Percentiles rank a stretch among this genome's conserved stretches.
phyloP scores from a whole-genome alignment of 92 coral and sea anemone species.

The Porites rus region DNA sequence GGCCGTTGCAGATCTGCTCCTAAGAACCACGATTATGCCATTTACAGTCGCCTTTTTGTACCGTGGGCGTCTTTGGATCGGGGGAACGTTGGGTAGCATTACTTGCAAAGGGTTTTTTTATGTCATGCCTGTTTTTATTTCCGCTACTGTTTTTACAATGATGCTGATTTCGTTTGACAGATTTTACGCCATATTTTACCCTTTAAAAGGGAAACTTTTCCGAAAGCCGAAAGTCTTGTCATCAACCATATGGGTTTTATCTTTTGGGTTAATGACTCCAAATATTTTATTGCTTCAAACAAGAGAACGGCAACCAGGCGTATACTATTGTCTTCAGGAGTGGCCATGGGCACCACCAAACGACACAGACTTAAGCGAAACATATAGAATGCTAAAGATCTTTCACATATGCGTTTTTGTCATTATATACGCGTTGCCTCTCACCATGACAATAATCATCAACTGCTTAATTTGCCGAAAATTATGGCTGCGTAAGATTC shows the following conservation, averaged over 20 bases:
- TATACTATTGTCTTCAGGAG: not conserved
- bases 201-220: conserved; percentile 38
- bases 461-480: conserved; percentile 49
- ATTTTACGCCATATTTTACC: conserved; percentile 57
- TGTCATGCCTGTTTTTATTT: conserved; percentile 47
- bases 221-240: conserved; percentile 50
- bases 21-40: conserved; percentile 50
- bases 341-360: conserved; percentile 52
- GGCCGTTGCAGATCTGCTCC: conserved; percentile 66
- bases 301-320: not conserved
- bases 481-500: conserved; percentile 59
- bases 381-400: conserved; percentile 13
- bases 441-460: not conserved
- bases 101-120: conserved; percentile 47
- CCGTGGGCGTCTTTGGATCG: conserved; percentile 17
- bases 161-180: conserved; percentile 51
- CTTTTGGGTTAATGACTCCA: conserved; percentile 41
- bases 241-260: conserved; percentile 42
- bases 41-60: conserved; percentile 32
- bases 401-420: conserved; percentile 42
- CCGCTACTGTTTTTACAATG: conserved; percentile 63
- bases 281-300: not conserved
- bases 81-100: conserved; percentile 42
- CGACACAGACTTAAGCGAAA: not conserved
- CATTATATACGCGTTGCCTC: conserved; percentile 32